Percentiles rank a stretch among this genome's conserved stretches.
phyloP scores from a whole-genome alignment of 2,113 vertebrate genomes.

The Rousettus leschenaultii region DNA sequence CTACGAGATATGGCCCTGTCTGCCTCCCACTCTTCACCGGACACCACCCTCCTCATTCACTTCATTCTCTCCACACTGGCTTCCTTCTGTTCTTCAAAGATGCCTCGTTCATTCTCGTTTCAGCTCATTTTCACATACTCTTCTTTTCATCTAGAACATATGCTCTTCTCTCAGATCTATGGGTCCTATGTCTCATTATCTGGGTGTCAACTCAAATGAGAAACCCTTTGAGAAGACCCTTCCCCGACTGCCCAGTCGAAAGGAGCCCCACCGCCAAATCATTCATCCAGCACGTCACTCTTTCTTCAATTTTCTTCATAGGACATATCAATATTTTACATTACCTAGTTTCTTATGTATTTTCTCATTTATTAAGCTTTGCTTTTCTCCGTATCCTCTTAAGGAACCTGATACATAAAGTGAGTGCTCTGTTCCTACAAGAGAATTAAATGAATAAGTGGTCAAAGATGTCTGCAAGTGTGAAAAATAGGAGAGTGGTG shows the following conservation, averaged over 20 bases:
- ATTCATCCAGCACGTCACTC: background rate
- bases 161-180: background rate
- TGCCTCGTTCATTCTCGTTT: background rate
- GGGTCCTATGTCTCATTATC: background rate
- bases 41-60: background rate
- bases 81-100: background rate
- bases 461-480: background rate
- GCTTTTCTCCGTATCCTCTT: background rate
- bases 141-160: background rate
- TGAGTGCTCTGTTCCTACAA: background rate
- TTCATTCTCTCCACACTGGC: background rate
- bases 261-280: background rate
- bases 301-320: background rate
- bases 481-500: background rate
- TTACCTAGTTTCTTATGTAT: background rate
- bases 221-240: background rate
- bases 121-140: background rate
- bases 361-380: constrained; percentile 9
- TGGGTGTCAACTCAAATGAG: background rate
- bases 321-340: background rate
- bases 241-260: background rate
- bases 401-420: background rate
- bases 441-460: background rate
- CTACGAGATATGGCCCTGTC: background rate
- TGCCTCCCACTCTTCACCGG: background rate